Base-by-base conservation (phyloP, 2,888 invertebrate species). In the Tetragonula carbonaria region DNA sequence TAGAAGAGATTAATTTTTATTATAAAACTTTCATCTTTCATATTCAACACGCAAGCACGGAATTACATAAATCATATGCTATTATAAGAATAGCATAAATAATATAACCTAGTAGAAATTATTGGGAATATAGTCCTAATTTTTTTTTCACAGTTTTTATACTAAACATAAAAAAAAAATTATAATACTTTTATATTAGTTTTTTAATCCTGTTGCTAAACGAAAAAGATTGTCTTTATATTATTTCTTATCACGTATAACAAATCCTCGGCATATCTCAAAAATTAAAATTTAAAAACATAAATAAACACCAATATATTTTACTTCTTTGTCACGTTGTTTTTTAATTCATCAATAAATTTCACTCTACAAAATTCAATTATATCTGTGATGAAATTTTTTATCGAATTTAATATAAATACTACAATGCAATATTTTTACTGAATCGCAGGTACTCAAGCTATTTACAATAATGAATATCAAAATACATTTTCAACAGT, bases 361-460 rank as follows among this genome's bases (percentile, higher is more conserved):
- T 62, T 8, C 16, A 62, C 1, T 62, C 62, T 62, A 62, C 16
- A 62, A 16, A 70, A 45, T 57, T 55, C 21, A 66, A n/a, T 70
- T 18, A 23, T 33, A 33, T 72, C 21, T 76, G 33, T 16, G 16
- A 65, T 53, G 14, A 21, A 21, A 5, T 14, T 68, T 14, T 68
- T 63, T 66, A 53, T 62, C 68, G 21, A 85, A 21, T 65, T 2
- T 18, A 75, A 84, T 65, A 70, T 74, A 87, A 87, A 84, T 74
- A 78, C 14, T 33, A 33, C n/a, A 80, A 66, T 75, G 23, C 18
- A 70, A 80, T 78, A 70, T 59, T 38, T 53, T 38, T 80, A 79
- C 74, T 16, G 18, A 53, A 72, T 78, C 53, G n/a, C 78, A 78
- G 70, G 62, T 74, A 83, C 73, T 79, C 51, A 18, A 65, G 38